Evolutionary conservation across 2,113 vertebrate genomes (phyloP).

Genomic region (Lathamus discolor): DNA sequence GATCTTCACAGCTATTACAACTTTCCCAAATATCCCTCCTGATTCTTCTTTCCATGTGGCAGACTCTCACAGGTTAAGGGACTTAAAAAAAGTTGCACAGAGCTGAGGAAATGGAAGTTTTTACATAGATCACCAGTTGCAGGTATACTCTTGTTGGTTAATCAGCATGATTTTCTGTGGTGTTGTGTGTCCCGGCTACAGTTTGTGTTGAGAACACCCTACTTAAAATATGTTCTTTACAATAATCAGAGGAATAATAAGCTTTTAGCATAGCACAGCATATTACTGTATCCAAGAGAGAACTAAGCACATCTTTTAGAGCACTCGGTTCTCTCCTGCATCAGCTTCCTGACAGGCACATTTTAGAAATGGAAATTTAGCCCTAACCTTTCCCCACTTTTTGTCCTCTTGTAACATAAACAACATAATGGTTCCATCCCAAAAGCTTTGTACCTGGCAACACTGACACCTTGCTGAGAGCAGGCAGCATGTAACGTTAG

Average conservation of each 20-base stretch:
- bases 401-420: background rate
- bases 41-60: slow-evolving; percentile 8
- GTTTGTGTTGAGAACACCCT: background rate
- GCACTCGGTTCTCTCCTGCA: background rate
- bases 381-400: background rate
- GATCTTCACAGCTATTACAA: background rate
- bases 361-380: background rate
- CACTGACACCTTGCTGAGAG: background rate
- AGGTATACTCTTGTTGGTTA: background rate
- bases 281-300: background rate
- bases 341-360: background rate
- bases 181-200: background rate
- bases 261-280: background rate
- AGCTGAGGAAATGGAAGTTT: background rate
- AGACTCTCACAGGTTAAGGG: background rate
- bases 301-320: background rate
- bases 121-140: accelerated
- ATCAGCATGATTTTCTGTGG: background rate
- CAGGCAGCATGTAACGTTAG: background rate
- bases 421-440: background rate
- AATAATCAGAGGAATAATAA: background rate
- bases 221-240: background rate
- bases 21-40: slow-evolving; percentile 3
- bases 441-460: background rate
- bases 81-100: background rate